A percentile compares a stretch with the other conserved stretches of the same genome.
These are phyloP conservation scores for Acanthochromis polyacanthus DNA, from an alignment of 2,113 vertebrate genomes.

Conservation along the genomic window DNA sequence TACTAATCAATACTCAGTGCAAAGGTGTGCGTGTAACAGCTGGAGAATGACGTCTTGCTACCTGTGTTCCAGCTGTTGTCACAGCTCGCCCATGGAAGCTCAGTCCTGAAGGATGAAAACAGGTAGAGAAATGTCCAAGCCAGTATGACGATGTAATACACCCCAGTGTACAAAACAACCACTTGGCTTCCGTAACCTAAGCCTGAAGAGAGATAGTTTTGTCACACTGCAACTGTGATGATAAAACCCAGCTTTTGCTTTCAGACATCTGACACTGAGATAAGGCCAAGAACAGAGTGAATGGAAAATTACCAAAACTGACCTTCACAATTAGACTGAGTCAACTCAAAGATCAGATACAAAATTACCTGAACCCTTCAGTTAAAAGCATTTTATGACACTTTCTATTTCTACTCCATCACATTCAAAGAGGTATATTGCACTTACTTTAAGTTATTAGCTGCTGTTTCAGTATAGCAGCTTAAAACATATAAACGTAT, in stretches of 20 bases:
- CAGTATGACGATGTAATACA: slow-evolving; percentile 93
- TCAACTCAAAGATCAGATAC: not conserved
- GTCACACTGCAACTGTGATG: not conserved
- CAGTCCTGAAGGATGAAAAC: slow-evolving; percentile 90
- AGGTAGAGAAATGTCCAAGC: slow-evolving; percentile 97
- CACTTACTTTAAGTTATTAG: too few species aligned
- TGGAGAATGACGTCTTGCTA: slow-evolving; percentile 58
- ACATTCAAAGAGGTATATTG: too few species aligned
- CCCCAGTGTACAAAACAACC: slow-evolving; percentile 81
- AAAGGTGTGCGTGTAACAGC: not conserved
- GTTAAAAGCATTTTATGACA: too few species aligned
- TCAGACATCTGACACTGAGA: not conserved
- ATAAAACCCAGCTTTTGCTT: too few species aligned
- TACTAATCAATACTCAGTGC: not conserved
- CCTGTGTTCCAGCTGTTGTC: slow-evolving; percentile 94
- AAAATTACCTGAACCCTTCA: not conserved
- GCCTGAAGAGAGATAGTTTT: slow-evolving; percentile 63
- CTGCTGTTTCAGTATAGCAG: too few species aligned
- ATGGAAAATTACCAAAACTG: too few species aligned
- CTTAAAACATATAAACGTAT: too few species aligned
- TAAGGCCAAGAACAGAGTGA: not conserved
- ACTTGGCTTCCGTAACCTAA: slow-evolving; percentile 84
- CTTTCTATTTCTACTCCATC: too few species aligned
- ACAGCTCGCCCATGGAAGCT: slow-evolving; percentile 94
- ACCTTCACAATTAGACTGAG: too few species aligned